Base-by-base conservation (phyloP, 2,113 vertebrate genomes). In the Sinocyclocheilus rhinocerous region DNA sequence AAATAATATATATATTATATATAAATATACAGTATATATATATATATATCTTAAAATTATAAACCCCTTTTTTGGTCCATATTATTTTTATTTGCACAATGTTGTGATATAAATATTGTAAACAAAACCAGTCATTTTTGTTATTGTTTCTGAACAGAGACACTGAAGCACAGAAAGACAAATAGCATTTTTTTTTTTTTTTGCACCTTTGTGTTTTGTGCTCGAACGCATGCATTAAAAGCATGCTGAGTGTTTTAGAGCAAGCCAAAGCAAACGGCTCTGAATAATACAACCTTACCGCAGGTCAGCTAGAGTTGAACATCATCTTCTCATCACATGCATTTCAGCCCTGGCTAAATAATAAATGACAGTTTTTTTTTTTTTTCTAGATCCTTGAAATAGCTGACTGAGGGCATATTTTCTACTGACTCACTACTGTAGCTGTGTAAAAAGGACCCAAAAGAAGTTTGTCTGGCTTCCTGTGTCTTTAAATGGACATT, bases 271-370 rank as follows among this genome's bases (percentile, higher is more conserved):
- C 89, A 76, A 82, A 93, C 89, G 84, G 90, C 92, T 91, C 93
- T 92, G 73, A 90, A 92, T 91, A 92, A 91, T 91, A 85, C 89
- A 92, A 90, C 65, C 89, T 93, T 93, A 92, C 93, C 93, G 85
- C 86, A 70, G 95, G 94, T 95, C 94, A 95, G 81, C 89, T 90
- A 93, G 92, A 95, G 95, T 95, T 95, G 92, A 95, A 95, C 94
- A 95, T 95, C 94, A 95, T 95, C 94, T 95, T 94, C 94, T 95
- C 94, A 95, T 95, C 93, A 93, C 94, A 95, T 94, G 85, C 88
- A 94, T 94, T 94, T 95, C 92, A 94, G 93, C 93, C 93, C 90
- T 85, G 92, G 88, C 88, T 95, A 95, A 95, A 95, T 95, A 94
- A 95, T 95, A 93, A 93, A 95, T 95, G 93, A 89, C 89, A 91